Evolutionary conservation across 2,797 vertebrate species (phyloP), one percentile per base, ranked within the genome.

Genomic region (Tokudaia tokunoshimensis): DNA sequence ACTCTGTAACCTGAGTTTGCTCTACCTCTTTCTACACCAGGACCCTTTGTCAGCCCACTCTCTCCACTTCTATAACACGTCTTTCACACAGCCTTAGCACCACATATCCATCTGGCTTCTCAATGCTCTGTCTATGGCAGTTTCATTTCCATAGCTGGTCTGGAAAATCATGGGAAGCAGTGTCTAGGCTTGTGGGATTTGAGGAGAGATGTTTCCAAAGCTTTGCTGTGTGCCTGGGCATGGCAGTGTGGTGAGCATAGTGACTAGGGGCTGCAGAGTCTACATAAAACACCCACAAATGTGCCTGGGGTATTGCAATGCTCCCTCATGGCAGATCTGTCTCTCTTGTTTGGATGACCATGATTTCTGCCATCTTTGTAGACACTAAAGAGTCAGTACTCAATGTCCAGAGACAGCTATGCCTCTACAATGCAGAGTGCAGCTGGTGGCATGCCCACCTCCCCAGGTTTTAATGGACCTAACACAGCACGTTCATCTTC

Each of bases 201-300:
- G 11, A 20, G 29, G 44, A 57, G n/a, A n/a, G 15, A 61, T 50
- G 7, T 72, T 1, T 67, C 19, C 44, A 50, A 22, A 22, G 29
- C 22, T 85, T 34, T 34, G 44, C 24, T 52, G 83, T 85, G 12
- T 26, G 20, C 34, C 31, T 24, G 19, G 52, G 34, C 6, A 24
- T 13, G 34, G 41, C 19, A 31, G 7, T 65, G 82, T 47, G 41
- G 11, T n/a, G 5, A 31, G 5, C 3, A 2, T 1, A n/a, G 3
- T 1, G 3, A 3, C 0, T 1, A 1, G 19, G 20, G 6, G 0
- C 2, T 10, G 1, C 6, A 14, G 26, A 13, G 0, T 6, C 6
- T 13, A 15, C 7, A 14, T 0, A 6, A 7, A 47, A 41, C 22
- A 8, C 44, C 34, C 6, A 3, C 14, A 57, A 37, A 47, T 59